Evolutionary conservation across 2,888 invertebrate species (phyloP).

Genomic region (Pristionchus arcanus): DNA sequence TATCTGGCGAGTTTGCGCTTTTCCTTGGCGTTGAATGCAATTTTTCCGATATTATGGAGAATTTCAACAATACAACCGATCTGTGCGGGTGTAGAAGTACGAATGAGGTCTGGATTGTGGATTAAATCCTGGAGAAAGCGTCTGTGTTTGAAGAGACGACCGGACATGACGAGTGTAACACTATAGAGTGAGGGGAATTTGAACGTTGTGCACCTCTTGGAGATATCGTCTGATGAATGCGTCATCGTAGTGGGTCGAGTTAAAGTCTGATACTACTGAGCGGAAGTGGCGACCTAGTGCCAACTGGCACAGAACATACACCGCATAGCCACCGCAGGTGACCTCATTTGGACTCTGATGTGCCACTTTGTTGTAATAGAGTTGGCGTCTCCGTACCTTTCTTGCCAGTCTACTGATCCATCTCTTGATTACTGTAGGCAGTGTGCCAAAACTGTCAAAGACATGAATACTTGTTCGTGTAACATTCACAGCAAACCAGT

Average conservation of each 20-base stretch:
- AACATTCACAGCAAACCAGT: too few relatives aligned
- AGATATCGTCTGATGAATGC: neutral
- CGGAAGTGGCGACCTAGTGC: neutral
- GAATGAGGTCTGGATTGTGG: constrained; percentile 4
- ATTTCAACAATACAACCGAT: constrained; percentile 35
- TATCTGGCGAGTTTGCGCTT: constrained; percentile 10
- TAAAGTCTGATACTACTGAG: neutral
- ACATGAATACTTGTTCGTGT: too few relatives aligned
- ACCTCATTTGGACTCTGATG: neutral
- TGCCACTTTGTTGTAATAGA: neutral
- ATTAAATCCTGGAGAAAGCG: neutral
- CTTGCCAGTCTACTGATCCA: neutral
- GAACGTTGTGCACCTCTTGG: neutral
- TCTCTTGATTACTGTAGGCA: neutral
- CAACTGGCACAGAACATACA: neutral
- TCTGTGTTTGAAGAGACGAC: neutral
- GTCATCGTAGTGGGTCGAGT: neutral
- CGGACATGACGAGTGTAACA: neutral
- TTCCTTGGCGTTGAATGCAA: neutral
- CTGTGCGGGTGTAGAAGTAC: neutral
- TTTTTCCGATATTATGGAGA: constrained; percentile 16
- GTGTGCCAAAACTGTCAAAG: too few relatives aligned
- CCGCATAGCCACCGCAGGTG: constrained; percentile 1
- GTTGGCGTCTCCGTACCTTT: too few relatives aligned
- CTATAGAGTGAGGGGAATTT: neutral